Conservation (phyloP, 2,888 invertebrate species). For the Galeruca laticollis region DNA sequence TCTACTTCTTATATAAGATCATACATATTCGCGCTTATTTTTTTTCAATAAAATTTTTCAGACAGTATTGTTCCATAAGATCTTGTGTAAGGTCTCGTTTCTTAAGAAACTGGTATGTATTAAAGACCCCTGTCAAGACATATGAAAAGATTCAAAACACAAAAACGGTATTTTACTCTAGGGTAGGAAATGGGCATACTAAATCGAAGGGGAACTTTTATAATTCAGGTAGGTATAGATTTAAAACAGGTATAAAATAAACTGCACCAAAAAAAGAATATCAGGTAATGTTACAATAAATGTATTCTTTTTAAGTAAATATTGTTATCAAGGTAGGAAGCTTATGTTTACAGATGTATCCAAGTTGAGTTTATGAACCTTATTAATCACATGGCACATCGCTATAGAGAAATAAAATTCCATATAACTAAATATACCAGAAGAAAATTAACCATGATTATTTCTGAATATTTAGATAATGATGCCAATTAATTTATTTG, state of each 20-base stretch:
- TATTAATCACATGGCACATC: neutral
- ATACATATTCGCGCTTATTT: conserved; percentile 42
- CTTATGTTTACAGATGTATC: conserved; percentile 3
- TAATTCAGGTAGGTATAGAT: conserved; percentile 55
- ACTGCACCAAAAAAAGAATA: conserved; percentile 32
- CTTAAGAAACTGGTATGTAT: conserved; percentile 52
- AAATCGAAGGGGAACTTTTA: conserved; percentile 49
- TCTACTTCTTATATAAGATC: conserved; percentile 21
- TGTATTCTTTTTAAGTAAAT: conserved; percentile 27
- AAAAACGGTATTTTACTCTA: conserved; percentile 56
- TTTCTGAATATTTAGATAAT: no score
- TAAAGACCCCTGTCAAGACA: conserved; percentile 53
- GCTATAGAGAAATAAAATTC: no score
- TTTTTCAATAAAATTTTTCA: conserved; percentile 55
- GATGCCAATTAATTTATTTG: no score
- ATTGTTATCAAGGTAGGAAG: conserved; percentile 28
- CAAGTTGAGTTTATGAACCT: neutral
- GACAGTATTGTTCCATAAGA: conserved; percentile 58
- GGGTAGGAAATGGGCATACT: conserved; percentile 54
- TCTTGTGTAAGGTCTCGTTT: conserved; percentile 50
- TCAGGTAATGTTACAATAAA: conserved; percentile 34
- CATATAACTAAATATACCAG: neutral
- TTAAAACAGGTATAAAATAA: conserved; percentile 56
- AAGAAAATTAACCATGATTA: no score
- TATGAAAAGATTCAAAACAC: conserved; percentile 54